These are phyloP conservation scores for Polia nebulosa DNA, from an alignment of 2,888 invertebrate species.

Conservation along the genomic window DNA sequence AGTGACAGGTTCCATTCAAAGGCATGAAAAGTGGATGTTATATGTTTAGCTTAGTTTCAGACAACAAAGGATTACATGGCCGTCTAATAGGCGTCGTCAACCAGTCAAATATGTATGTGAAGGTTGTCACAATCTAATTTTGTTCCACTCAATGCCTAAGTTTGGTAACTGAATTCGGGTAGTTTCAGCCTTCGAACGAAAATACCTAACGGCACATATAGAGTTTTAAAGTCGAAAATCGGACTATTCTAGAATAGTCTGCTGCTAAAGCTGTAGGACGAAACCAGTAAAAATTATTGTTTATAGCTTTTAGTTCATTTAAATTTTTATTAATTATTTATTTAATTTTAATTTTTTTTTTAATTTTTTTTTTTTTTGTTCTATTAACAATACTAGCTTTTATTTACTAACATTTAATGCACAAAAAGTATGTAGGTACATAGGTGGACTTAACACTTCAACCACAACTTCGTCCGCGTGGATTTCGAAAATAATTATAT, in stretches of 20 bases:
- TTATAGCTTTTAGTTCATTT: no score
- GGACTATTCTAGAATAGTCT: not conserved
- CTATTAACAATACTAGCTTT: no score
- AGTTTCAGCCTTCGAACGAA: not conserved
- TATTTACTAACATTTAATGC: no score
- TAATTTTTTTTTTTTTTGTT: no score
- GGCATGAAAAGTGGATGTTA: not conserved
- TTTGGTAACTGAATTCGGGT: conserved; percentile 12
- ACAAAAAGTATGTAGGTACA: no score
- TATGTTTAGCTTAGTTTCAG: not conserved
- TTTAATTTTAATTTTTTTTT: no score
- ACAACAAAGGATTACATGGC: conserved; percentile 29
- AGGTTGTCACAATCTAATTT: conserved; percentile 32
- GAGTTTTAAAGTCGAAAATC: not conserved
- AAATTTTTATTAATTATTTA: no score
- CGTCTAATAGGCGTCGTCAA: conserved; percentile 6
- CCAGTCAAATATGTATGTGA: conserved; percentile 5
- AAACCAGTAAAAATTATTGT: no score
- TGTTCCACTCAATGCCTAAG: conserved; percentile 4
- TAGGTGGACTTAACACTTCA: no score
- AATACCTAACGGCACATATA: not conserved
- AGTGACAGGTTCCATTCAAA: conserved; percentile 6
- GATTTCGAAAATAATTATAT: no score
- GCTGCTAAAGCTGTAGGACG: no score
- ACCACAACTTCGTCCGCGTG: no score